Evolutionary conservation across 2,113 vertebrate genomes (phyloP).

Genomic region (Hylia prasina): DNA sequence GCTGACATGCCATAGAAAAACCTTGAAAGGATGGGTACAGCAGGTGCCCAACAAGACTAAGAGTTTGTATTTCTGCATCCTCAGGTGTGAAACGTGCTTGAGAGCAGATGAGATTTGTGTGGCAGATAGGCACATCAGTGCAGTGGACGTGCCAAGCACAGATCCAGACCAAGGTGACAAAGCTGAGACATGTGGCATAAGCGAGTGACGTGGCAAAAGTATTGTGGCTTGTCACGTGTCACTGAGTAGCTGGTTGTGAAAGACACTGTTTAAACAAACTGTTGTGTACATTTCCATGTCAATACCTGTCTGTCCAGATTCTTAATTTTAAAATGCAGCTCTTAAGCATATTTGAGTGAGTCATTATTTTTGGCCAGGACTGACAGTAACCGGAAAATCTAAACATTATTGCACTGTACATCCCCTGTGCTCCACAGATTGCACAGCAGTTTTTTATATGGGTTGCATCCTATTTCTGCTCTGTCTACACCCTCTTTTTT

Average conservation of each 20-base stretch:
- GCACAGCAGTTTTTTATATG: neutral
- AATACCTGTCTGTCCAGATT: conserved; percentile 33
- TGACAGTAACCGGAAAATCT: neutral
- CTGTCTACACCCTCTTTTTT: neutral
- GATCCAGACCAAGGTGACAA: neutral
- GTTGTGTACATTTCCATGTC: conserved; percentile 19
- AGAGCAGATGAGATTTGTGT: neutral
- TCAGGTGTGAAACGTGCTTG: neutral
- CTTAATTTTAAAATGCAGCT: conserved; percentile 16
- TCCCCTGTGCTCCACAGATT: neutral
- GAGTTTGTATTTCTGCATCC: neutral
- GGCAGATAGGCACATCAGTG: neutral
- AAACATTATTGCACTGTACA: neutral
- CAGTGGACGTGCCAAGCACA: accelerated
- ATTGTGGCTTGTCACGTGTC: neutral
- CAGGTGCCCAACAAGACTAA: neutral
- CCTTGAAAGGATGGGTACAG: neutral
- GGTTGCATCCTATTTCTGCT: neutral
- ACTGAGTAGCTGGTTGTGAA: conserved; percentile 2
- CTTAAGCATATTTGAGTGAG: conserved; percentile 4
- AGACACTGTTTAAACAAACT: conserved; percentile 43
- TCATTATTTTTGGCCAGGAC: conserved; percentile 1
- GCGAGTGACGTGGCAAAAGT: neutral
- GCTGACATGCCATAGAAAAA: neutral
- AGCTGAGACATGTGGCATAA: neutral